phyloP scores from a whole-genome alignment of 2,888 invertebrate species.

The Schizaphis graminum region DNA sequence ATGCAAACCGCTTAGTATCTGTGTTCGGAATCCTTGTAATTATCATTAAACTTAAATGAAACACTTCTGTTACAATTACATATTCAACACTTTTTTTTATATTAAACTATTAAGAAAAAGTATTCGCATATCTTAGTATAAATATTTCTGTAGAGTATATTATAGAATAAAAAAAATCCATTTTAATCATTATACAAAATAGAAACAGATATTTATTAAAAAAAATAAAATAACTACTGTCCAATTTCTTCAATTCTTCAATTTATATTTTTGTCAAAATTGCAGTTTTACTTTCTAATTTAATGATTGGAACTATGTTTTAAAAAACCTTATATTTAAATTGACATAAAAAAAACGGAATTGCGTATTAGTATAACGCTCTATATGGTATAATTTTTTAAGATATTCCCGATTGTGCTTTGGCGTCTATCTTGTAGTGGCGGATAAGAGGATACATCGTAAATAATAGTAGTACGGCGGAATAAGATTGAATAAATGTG shows the following conservation, averaged over 20 bases:
- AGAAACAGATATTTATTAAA: neutral
- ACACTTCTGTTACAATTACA: neutral
- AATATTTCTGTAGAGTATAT: neutral
- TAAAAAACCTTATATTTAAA: neutral
- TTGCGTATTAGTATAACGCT: neutral
- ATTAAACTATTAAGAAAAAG: too few species aligned
- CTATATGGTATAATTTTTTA: neutral
- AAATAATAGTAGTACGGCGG: conserved; percentile 2
- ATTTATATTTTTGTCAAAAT: neutral
- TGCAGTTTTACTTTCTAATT: neutral
- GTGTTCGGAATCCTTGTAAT: neutral
- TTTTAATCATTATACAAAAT: neutral
- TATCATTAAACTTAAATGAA: neutral
- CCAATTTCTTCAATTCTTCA: neutral
- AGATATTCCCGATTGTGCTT: neutral
- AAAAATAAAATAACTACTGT: neutral
- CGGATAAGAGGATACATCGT: neutral
- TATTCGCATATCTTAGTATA: neutral
- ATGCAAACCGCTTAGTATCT: neutral
- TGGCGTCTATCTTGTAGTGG: neutral
- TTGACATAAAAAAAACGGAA: neutral
- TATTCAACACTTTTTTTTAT: neutral
- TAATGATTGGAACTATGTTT: neutral
- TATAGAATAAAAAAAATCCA: neutral
- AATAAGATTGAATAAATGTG: conserved; percentile 11